phyloP scores from a whole-genome alignment of 1,140 invertebrate species.

The Drosophila hydei region DNA sequence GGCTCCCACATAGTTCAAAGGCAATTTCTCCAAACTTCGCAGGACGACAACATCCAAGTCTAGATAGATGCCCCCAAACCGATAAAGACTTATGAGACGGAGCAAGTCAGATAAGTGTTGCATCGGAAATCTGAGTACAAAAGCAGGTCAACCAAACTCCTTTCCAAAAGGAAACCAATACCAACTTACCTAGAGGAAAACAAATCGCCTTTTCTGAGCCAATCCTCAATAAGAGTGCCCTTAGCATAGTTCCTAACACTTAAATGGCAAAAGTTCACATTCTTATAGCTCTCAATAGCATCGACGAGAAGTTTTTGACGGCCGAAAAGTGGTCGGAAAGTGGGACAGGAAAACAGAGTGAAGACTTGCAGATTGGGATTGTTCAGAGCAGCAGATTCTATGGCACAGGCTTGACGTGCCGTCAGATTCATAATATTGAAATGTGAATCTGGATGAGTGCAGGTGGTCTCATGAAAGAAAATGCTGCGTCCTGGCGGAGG shows the following conservation, averaged over 20 bases:
- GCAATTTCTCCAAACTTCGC: slow-evolving; percentile 86
- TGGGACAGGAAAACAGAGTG: slow-evolving; percentile 85
- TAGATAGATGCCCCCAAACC: slow-evolving; percentile 90
- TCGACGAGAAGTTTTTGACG: slow-evolving; percentile 66
- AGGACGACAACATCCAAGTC: slow-evolving; percentile 90
- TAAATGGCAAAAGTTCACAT: slow-evolving; percentile 86
- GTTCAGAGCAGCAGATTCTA: slow-evolving; percentile 87
- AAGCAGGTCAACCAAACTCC: too few relatives aligned
- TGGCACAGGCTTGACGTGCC: slow-evolving; percentile 86
- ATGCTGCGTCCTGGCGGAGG: slow-evolving; percentile 84
- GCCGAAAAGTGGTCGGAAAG: slow-evolving; percentile 20
- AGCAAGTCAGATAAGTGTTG: slow-evolving; percentile 87
- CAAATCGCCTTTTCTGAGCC: slow-evolving; percentile 85
- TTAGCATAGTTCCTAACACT: slow-evolving; percentile 86
- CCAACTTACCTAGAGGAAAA: slow-evolving; percentile 84
- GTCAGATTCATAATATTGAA: slow-evolving; percentile 19
- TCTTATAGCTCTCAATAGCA: slow-evolving; percentile 85
- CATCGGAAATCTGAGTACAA: slow-evolving; percentile 15
- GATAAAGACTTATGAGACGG: slow-evolving; percentile 89
- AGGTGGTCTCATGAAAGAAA: slow-evolving; percentile 87
- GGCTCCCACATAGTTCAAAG: slow-evolving; percentile 87
- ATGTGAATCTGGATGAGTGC: slow-evolving; percentile 37
- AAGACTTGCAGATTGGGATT: slow-evolving; percentile 86
- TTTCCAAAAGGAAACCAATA: not conserved
- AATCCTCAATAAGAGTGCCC: slow-evolving; percentile 86